Conservation (phyloP, 1,140 invertebrate genomes). For the Drosophila sechellia region DNA sequence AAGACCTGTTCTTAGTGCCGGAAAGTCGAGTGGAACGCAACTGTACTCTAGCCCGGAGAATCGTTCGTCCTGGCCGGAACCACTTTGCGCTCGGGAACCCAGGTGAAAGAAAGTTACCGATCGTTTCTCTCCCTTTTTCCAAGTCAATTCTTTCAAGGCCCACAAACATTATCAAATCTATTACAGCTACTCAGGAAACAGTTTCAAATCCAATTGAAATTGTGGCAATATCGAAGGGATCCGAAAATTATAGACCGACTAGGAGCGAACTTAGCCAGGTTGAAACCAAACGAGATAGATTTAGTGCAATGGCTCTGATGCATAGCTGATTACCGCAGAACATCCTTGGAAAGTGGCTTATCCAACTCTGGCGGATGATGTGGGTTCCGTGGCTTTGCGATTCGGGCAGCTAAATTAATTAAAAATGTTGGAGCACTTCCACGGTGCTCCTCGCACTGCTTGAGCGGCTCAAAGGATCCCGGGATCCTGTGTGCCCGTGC, state of each 20-base stretch:
- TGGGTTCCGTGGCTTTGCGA: conserved; percentile 24
- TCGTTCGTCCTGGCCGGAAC: neutral
- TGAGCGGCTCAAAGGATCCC: conserved; percentile 15
- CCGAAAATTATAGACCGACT: neutral
- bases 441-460: neutral
- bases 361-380: neutral
- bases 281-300: neutral
- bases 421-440: conserved; percentile 43
- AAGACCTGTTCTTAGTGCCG: conserved; percentile 35
- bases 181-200: too few species aligned
- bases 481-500: conserved; percentile 1
- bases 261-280: too few species aligned
- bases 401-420: conserved; percentile 71
- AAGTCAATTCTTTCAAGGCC: too few species aligned
- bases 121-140: too few species aligned
- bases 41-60: neutral
- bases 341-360: neutral
- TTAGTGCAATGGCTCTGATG: neutral
- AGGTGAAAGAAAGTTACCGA: too few species aligned
- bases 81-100: neutral
- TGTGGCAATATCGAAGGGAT: too few species aligned
- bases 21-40: conserved; percentile 6
- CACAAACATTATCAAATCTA: too few species aligned
- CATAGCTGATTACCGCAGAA: too few species aligned
- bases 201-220: too few species aligned